Conservation (phyloP, 2,113 vertebrate genomes). For the Neomonachus schauinslandi region DNA sequence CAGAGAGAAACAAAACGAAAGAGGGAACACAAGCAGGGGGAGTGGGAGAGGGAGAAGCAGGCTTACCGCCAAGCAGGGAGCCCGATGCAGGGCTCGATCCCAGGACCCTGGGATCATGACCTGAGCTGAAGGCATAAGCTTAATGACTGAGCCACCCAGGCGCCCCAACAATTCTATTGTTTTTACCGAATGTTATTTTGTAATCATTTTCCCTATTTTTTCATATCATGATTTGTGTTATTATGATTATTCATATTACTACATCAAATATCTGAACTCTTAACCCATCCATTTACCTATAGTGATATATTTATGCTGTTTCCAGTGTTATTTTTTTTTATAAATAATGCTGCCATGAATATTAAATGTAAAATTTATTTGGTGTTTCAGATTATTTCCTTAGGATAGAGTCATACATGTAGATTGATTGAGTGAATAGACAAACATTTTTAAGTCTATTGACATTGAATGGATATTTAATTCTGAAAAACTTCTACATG, state of each 20-base stretch:
- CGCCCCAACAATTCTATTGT: neutral
- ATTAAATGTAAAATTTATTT: constrained; percentile 8
- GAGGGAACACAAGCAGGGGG: no score
- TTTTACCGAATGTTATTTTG: neutral
- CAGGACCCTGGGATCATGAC: no score
- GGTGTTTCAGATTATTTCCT: neutral
- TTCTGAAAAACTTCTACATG: neutral
- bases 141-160: no score
- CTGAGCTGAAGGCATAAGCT: no score
- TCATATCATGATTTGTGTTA: neutral
- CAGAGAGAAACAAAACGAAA: no score
- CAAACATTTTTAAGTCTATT: constrained; percentile 4
- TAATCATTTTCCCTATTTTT: neutral
- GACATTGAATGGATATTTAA: constrained; percentile 15
- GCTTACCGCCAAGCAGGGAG: no score
- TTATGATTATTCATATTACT: neutral
- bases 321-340: neutral
- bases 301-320: neutral
- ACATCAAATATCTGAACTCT: neutral
- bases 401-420: neutral
- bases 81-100: no score
- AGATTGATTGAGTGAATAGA: neutral
- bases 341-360: neutral
- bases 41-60: no score
- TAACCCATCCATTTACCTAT: neutral